A percentile compares a stretch with the other conserved stretches of the same genome.
Evolutionary conservation across 2,113 vertebrate genomes (phyloP).

Genomic region (cat (Felis catus)): F.catus_Fca126_mat1.0 CM031412.1:53472001-53472500

Average conservation of each 20-base stretch:
- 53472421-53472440: neutral
- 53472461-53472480: neutral
- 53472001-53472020: neutral
- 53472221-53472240: neutral
- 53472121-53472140: neutral
- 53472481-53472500: neutral
- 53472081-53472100: neutral
- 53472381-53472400: neutral
- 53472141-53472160: neutral
- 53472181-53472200: neutral
- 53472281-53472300: neutral
- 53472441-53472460: neutral
- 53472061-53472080: neutral
- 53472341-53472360: neutral
- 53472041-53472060: neutral
- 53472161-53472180: neutral
- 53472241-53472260: neutral
- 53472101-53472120: neutral
- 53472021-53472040: neutral
- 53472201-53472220: neutral
- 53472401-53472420: neutral
- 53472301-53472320: neutral
- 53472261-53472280: slow-evolving; percentile 9
- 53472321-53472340: neutral
- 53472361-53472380: neutral